A percentile compares a stretch with the other conserved stretches of the same genome.
Evolutionary conservation across 2,797 vertebrate species (phyloP).

Genomic region (Amblyopsis hoosieri): DNA sequence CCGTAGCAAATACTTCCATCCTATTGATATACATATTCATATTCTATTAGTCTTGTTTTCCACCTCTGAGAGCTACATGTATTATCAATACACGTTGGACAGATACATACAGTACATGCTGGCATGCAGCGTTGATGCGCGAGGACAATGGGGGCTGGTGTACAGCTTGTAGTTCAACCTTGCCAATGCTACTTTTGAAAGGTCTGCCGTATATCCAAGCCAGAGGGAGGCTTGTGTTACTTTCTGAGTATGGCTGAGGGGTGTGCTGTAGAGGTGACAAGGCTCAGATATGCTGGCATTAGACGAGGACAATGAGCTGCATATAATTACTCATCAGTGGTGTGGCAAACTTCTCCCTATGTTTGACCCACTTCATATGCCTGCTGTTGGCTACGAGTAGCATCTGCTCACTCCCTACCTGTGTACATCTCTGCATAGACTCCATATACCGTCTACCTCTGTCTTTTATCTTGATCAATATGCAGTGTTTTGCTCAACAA

Average conservation of each 20-base stretch:
- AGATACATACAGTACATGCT: no score
- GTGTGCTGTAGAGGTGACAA: constrained; percentile 60
- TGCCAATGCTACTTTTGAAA: constrained; percentile 40
- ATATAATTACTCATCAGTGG: constrained; percentile 75
- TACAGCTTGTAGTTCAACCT: constrained; percentile 37
- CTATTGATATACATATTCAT: no score
- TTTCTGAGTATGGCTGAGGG: constrained; percentile 39
- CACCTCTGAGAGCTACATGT: no score
- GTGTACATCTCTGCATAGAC: not conserved
- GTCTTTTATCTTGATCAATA: not conserved
- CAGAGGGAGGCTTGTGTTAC: constrained; percentile 66
- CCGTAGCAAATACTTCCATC: no score
- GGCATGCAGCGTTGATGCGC: no score
- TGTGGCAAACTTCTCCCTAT: constrained; percentile 71
- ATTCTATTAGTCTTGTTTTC: no score
- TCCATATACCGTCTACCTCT: not conserved
- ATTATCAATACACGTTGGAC: no score
- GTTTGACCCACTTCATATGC: constrained; percentile 56
- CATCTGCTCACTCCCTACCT: constrained; percentile 50
- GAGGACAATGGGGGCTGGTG: not conserved
- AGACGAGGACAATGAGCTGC: constrained; percentile 65
- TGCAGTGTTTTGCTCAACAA: not conserved
- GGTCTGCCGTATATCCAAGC: constrained; percentile 61
- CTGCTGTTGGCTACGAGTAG: constrained; percentile 34
- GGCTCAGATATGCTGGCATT: constrained; percentile 60